Evolutionary conservation across 2,797 vertebrate genomes (phyloP).

Genomic region (Dipus sagitta): DNA sequence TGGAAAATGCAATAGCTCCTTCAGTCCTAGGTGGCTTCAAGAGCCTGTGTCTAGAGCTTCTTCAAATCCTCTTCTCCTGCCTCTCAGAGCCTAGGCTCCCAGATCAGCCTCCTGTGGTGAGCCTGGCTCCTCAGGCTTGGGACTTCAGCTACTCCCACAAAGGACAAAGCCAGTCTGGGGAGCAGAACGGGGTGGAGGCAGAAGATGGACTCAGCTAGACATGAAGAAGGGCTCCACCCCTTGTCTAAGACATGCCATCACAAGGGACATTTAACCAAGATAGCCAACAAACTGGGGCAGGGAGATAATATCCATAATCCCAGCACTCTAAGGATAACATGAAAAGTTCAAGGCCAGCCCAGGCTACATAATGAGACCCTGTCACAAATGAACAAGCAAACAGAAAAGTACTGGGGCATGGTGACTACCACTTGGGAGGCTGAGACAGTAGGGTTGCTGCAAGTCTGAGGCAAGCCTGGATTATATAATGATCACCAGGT

Average conservation of each 20-base stretch:
- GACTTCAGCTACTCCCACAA: neutral
- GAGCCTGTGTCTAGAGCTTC: conserved; percentile 5
- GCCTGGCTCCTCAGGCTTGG: neutral
- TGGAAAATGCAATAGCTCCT: conserved; percentile 15
- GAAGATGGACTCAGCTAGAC: conserved; percentile 8
- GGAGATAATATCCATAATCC: neutral
- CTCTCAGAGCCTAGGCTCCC: conserved; percentile 5
- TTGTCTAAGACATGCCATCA: neutral
- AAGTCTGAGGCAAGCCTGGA: neutral
- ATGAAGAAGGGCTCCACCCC: conserved; percentile 31
- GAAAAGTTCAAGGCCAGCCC: neutral
- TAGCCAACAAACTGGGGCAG: neutral
- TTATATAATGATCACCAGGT: neutral
- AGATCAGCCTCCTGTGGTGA: neutral
- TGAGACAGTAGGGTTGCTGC: neutral
- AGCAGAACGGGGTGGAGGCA: neutral
- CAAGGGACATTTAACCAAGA: neutral
- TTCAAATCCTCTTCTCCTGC: neutral
- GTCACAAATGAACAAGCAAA: neutral
- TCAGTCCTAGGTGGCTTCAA: neutral
- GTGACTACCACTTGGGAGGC: neutral
- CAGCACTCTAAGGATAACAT: neutral
- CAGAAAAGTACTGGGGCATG: neutral
- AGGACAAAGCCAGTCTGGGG: neutral
- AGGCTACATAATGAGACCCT: neutral